These are phyloP conservation scores for Cossypha heuglini DNA, from an alignment of 2,797 vertebrate species.

Conservation along the genomic window DNA sequence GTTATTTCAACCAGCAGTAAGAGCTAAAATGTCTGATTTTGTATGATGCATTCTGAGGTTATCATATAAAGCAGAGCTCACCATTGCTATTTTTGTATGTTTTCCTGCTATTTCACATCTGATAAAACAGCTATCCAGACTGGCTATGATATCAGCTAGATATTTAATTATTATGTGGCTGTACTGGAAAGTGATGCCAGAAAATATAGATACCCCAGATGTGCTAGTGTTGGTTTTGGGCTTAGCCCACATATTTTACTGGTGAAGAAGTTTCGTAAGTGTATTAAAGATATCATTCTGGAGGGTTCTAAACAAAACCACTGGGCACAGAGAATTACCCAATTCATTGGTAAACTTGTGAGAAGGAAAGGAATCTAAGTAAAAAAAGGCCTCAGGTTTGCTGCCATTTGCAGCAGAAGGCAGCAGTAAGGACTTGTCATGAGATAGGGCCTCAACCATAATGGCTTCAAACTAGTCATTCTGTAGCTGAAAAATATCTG, in stretches of 20 bases:
- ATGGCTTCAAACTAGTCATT: neutral
- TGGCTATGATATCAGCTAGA: conserved; percentile 47
- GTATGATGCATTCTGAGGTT: conserved; percentile 4
- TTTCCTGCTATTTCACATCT: conserved; percentile 61
- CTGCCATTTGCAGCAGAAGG: neutral
- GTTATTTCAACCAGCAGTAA: conserved; percentile 5
- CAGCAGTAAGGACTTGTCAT: neutral
- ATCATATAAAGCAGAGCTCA: conserved; percentile 8
- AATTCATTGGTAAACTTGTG: neutral
- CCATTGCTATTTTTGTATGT: conserved; percentile 36
- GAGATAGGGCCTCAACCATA: rapidly evolving
- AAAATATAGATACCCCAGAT: conserved; percentile 59
- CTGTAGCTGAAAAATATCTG: neutral
- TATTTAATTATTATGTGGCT: conserved; percentile 12
- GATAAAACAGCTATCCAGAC: conserved; percentile 69
- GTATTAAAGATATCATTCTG: conserved; percentile 18
- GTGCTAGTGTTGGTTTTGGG: conserved; percentile 66
- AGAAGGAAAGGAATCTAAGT: neutral
- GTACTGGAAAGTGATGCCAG: neutral
- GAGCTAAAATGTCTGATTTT: neutral
- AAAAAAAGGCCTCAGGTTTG: neutral
- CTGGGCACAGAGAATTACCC: neutral
- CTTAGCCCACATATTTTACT: conserved; percentile 39
- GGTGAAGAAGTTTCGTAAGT: conserved; percentile 43
- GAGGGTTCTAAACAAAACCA: neutral